Evolutionary conservation across 1,140 invertebrate species (phyloP).

Genomic region (Caenorhabditis elegans): WBcel235 BX284602.5:5825001-5825500

Average conservation of each 20-base stretch:
- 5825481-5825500: conserved; percentile 52
- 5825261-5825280: not conserved
- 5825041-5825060: conserved; percentile 49
- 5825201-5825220: conserved; percentile 42
- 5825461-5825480: conserved; percentile 53
- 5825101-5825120: not conserved
- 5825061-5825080: conserved; percentile 49
- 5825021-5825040: conserved; percentile 43
- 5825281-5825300: conserved; percentile 2
- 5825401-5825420: no score
- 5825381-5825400: no score
- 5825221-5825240: conserved; percentile 43
- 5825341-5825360: conserved; percentile 45
- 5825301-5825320: conserved; percentile 22
- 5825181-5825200: conserved; percentile 46
- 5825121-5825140: conserved; percentile 39
- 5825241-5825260: conserved; percentile 48
- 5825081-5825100: conserved; percentile 47
- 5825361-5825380: conserved; percentile 49
- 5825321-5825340: conserved; percentile 28
- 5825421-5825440: conserved; percentile 37
- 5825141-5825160: conserved; percentile 51
- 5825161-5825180: conserved; percentile 51
- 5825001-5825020: conserved; percentile 45
- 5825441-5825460: conserved; percentile 49